phyloP scores from a whole-genome alignment of 2,888 invertebrate species.

The Diarsia mendica region DNA sequence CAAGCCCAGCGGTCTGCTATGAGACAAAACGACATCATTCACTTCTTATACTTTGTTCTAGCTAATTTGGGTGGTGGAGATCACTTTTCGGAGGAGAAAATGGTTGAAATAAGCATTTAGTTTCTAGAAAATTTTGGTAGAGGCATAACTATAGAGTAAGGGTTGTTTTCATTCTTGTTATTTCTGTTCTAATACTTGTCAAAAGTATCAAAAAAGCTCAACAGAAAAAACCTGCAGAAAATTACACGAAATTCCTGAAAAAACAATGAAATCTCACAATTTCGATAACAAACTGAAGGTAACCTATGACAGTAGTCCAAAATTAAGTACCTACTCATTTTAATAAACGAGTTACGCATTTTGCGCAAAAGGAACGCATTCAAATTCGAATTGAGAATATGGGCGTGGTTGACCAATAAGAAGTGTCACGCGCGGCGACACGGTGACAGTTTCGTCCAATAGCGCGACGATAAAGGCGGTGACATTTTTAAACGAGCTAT shows the following conservation, averaged over 20 bases:
- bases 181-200: not conserved
- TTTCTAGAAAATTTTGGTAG: not conserved
- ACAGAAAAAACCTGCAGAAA: too few species aligned
- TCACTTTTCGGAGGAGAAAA: slow-evolving; percentile 10
- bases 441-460: slow-evolving; percentile 88
- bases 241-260: not conserved
- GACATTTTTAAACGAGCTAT: slow-evolving; percentile 84
- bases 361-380: slow-evolving; percentile 55
- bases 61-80: slow-evolving; percentile 8
- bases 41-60: slow-evolving; percentile 57
- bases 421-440: slow-evolving; percentile 86
- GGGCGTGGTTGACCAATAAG: slow-evolving; percentile 85
- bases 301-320: slow-evolving; percentile 12
- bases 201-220: not conserved
- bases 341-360: slow-evolving; percentile 53
- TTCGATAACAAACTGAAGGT: not conserved
- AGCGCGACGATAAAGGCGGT: slow-evolving; percentile 74
- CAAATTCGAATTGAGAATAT: slow-evolving; percentile 62
- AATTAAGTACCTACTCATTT: slow-evolving; percentile 27
- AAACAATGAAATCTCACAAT: not conserved
- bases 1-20: slow-evolving; percentile 73
- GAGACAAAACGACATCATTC: slow-evolving; percentile 69
- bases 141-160: not conserved
- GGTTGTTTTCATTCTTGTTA: not conserved
- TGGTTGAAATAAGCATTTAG: not conserved